Percentiles rank a stretch among this genome's conserved stretches.
Evolutionary conservation across 1,140 invertebrate genomes (phyloP).

Genomic region (Scaptomyza hsui): DNA sequence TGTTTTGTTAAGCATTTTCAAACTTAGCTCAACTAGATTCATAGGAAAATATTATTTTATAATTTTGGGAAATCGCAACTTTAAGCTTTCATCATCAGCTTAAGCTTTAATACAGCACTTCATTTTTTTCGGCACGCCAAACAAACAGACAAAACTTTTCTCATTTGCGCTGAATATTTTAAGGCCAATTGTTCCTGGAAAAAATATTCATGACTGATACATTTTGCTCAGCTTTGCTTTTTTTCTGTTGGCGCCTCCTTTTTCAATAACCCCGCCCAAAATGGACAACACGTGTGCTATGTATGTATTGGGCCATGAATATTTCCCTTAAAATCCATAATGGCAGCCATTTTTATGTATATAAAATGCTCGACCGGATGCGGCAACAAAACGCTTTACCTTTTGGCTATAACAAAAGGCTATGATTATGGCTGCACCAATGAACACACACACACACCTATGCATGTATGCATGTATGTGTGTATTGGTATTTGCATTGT

Average conservation of each 20-base stretch:
- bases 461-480: not conserved
- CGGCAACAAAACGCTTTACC: conserved; percentile 31
- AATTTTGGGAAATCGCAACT: conserved; percentile 13
- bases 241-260: not conserved
- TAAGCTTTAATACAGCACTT: conserved; percentile 31
- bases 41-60: not conserved
- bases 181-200: conserved; percentile 31
- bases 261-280: too few relatives aligned
- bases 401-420: not conserved
- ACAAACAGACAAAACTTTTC: conserved; percentile 36
- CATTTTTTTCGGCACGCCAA: conserved; percentile 1
- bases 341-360: conserved; percentile 30
- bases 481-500: conserved; percentile 19
- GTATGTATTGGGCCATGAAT: not conserved
- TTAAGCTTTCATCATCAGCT: conserved; percentile 21
- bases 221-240: conserved; percentile 25
- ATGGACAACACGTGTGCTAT: not conserved
- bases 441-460: conserved; percentile 6
- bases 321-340: conserved; percentile 25
- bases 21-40: too few relatives aligned
- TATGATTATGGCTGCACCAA: conserved; percentile 27
- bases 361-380: conserved; percentile 18
- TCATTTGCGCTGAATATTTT: conserved; percentile 50
- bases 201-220: conserved; percentile 37
- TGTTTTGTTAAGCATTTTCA: too few relatives aligned